Evolutionary conservation across 1,140 invertebrate genomes (phyloP), one percentile per base, ranked within the genome.

Genomic region (Drosophila leontia): DNA sequence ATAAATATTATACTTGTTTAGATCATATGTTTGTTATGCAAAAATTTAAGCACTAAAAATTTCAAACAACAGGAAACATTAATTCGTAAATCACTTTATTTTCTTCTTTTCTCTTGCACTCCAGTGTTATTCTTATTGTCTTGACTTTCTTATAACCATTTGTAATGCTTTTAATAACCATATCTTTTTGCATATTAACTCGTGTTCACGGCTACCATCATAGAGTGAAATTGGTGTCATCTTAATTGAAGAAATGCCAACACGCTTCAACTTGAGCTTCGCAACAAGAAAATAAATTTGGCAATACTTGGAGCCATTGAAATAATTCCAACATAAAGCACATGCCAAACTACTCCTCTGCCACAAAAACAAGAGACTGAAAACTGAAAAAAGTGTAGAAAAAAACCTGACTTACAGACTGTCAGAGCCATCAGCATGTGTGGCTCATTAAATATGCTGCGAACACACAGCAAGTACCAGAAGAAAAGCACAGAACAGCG

Each of bases 381-480:
- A 13, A 15, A 63, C 35, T 23, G 2, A 23, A 23, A 12, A 44
- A 17, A 44, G 13, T 53, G 34, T 19, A 44, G 12, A 32, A 47
- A 41, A 51, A 77, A 77, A 77, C 56, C 48, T 51, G 75, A 58
- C 74, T 69, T 69, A 77, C 63, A 61, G 56, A 57, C 75, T 72
- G 69, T 72, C 69, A 62, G 70, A 63, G 70, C 50, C 69, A 67
- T 65, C 74, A 69, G 44, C 75, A 80, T 88, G 84, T 88, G 84
- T 88, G 80, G 84, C 85, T 84, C 78, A 83, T 75, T 83, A 88
- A 88, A 80, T 75, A 88, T 83, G 81, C 80, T 80, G 77, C 68
- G 72, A 79, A 74, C 71, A 86, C 75, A 80, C 71, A 76, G 44
- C 70, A 82, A 71, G 42, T 47, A 80, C 57, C 71, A 72, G 42